phyloP scores from a whole-genome alignment of 2,113 vertebrate genomes.

The Nesospiza acunhae region DNA sequence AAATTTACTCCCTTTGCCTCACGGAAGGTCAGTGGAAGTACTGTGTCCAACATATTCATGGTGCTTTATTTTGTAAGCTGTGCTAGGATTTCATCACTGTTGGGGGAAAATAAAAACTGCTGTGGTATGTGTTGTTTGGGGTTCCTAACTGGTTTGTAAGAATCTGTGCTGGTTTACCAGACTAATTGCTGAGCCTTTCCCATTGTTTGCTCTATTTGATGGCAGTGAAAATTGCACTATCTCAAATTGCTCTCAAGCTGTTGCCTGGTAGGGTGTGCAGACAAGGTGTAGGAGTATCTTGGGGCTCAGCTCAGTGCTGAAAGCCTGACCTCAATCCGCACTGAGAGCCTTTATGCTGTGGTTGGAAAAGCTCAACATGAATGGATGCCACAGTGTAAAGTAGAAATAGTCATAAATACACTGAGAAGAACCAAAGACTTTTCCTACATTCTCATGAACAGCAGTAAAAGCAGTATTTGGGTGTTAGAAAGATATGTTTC shows the following conservation, averaged over 20 bases:
- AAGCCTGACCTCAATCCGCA: background rate
- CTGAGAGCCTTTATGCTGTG: background rate
- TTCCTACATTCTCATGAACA: background rate
- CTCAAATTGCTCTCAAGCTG: background rate
- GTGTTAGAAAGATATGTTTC: background rate
- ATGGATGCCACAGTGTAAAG: background rate
- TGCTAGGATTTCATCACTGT: background rate
- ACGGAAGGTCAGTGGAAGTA: constrained; percentile 66
- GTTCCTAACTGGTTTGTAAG: background rate
- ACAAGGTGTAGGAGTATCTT: background rate
- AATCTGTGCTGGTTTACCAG: background rate
- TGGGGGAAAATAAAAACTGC: background rate
- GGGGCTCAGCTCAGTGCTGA: background rate
- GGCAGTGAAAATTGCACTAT: background rate
- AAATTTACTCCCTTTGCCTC: background rate
- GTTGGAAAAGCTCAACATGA: background rate
- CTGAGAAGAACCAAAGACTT: background rate
- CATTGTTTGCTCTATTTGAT: background rate
- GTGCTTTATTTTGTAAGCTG: background rate
- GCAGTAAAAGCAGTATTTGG: background rate
- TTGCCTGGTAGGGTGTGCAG: background rate
- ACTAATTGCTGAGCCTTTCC: background rate
- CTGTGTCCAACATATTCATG: background rate
- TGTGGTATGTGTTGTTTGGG: background rate
- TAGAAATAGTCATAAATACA: background rate